phyloP scores from a whole-genome alignment of 2,888 invertebrate species.

The Spilarctia lutea region DNA sequence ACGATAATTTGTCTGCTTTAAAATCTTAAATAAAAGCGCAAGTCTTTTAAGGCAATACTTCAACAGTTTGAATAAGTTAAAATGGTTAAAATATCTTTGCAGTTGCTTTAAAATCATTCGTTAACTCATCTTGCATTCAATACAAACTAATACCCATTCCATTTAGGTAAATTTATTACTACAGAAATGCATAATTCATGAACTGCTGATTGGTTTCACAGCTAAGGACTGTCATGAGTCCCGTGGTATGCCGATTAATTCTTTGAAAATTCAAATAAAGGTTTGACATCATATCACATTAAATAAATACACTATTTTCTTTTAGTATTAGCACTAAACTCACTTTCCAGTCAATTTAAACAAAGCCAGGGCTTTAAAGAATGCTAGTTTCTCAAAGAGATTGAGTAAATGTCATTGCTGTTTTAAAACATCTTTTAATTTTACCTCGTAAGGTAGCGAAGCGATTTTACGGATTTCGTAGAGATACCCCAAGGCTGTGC shows the following conservation, averaged over 20 bases:
- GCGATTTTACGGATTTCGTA: constrained; percentile 26
- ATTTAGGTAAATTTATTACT: neutral
- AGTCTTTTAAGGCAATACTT: neutral
- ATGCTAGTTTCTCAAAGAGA: neutral
- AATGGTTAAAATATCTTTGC: neutral
- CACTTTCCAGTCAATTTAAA: neutral
- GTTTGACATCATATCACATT: neutral
- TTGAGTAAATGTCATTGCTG: neutral
- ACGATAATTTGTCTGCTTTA: constrained; percentile 30
- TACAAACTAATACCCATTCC: neutral
- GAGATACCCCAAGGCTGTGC: constrained; percentile 24
- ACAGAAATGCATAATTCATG: constrained; percentile 7
- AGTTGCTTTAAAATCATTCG: neutral
- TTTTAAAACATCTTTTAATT: neutral
- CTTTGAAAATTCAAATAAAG: neutral
- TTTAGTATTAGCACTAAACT: neutral
- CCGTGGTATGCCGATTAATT: neutral
- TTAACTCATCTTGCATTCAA: neutral
- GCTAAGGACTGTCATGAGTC: neutral
- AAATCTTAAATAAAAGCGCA: constrained; percentile 15
- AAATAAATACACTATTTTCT: neutral
- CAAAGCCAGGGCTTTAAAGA: no score
- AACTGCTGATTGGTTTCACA: neutral
- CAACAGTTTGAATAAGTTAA: neutral
- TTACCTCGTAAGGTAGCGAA: constrained; percentile 24